These are phyloP conservation scores for Nineta flava DNA, from an alignment of 2,888 invertebrate genomes.

Conservation along the genomic window DNA sequence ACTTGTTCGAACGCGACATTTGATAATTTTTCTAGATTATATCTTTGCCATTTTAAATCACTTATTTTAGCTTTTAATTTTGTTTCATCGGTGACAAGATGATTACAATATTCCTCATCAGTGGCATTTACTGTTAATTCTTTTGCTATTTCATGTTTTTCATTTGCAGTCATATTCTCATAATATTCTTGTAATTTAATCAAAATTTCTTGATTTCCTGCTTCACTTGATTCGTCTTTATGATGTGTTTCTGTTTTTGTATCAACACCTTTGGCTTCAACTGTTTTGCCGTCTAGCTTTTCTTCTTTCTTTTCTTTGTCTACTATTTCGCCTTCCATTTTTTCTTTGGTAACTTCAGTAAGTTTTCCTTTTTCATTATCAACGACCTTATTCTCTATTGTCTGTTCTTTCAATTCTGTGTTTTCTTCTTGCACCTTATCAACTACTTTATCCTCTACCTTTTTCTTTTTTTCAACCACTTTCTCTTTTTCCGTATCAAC, in stretches of 20 bases:
- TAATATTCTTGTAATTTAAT: background rate
- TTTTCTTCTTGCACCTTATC: constrained; percentile 17
- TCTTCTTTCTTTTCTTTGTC: background rate
- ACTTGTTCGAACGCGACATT: constrained; percentile 9
- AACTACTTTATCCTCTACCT: constrained; percentile 21
- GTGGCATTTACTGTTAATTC: constrained; percentile 4
- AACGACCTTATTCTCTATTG: constrained; percentile 14
- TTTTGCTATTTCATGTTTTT: constrained; percentile 4
- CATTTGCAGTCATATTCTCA: background rate
- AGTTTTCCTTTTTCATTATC: constrained; percentile 20
- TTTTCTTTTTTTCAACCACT: constrained; percentile 9
- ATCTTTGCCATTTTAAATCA: constrained; percentile 8
- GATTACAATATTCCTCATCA: constrained; percentile 11
- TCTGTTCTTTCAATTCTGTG: constrained; percentile 11
- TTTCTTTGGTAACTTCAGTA: constrained; percentile 14
- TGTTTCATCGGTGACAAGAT: constrained; percentile 6
- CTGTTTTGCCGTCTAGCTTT: too few relatives aligned
- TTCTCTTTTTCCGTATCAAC: constrained; percentile 10
- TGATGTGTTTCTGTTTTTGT: too few relatives aligned
- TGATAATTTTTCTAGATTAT: constrained; percentile 7
- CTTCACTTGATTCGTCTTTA: too few relatives aligned
- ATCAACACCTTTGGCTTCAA: too few relatives aligned
- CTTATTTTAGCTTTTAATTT: constrained; percentile 7
- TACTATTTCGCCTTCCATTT: constrained; percentile 13
- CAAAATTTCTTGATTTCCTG: too few relatives aligned